These are phyloP conservation scores for Hypsopygia costalis DNA, from an alignment of 2,888 invertebrate genomes.

Conservation along the genomic window DNA sequence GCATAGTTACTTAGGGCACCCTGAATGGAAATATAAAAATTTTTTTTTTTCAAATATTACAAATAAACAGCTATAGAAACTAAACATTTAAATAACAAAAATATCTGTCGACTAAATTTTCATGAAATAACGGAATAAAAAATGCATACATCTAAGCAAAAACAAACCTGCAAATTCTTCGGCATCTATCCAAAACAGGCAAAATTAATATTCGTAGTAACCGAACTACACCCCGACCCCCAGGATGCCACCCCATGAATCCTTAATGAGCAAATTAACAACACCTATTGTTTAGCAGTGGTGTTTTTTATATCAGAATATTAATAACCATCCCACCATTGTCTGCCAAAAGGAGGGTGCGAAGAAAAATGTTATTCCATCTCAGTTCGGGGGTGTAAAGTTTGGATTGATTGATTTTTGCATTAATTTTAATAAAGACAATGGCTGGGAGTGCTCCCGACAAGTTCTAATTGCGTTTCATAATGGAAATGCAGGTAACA, in stretches of 20 bases:
- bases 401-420: constrained; percentile 75
- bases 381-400: constrained; percentile 24
- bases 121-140: no score
- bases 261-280: constrained; percentile 78
- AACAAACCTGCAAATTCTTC: no score
- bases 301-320: constrained; percentile 74
- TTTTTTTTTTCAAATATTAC: no score
- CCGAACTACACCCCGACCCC: not conserved
- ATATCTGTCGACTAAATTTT: no score
- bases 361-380: constrained; percentile 32
- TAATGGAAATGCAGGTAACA: constrained; percentile 18
- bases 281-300: constrained; percentile 72
- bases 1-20: no score
- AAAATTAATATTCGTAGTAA: constrained; percentile 4
- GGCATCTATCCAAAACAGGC: not conserved
- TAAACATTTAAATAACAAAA: no score
- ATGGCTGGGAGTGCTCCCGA: constrained; percentile 61
- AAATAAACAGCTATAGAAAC: no score
- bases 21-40: no score
- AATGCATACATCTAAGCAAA: no score
- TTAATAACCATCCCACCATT: constrained; percentile 72
- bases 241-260: constrained; percentile 59
- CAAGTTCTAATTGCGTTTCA: constrained; percentile 58
- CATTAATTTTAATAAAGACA: constrained; percentile 78
- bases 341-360: constrained; percentile 44